Evolutionary conservation across 1,140 invertebrate species (phyloP).

Genomic region (Streblospio benedicti): DNA sequence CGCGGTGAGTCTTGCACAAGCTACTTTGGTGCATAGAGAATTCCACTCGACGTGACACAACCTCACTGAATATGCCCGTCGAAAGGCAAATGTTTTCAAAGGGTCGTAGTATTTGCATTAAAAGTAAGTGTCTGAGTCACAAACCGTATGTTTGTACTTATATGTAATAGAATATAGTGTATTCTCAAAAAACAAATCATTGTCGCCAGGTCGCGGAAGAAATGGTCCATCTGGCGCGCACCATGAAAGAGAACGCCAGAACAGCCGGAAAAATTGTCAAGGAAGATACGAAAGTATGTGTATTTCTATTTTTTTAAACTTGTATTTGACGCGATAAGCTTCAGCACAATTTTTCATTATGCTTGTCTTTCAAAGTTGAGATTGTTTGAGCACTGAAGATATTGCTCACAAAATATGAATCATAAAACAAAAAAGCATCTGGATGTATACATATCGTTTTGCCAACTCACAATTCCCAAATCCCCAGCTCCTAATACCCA

Average conservation of each 20-base stretch:
- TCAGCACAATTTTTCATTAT: no score
- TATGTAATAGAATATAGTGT: no score
- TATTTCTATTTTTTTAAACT: neutral
- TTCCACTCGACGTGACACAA: no score
- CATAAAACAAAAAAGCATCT: neutral
- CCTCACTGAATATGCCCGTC: no score
- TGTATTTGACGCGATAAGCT: neutral
- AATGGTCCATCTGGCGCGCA: conserved; percentile 77
- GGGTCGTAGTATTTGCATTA: no score
- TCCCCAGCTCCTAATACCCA: no score
- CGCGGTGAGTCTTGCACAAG: no score
- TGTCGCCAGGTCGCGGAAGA: conserved; percentile 77
- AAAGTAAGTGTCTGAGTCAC: no score
- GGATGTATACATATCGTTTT: neutral
- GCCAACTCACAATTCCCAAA: neutral
- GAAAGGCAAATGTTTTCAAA: no score
- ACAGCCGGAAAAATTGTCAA: conserved; percentile 76
- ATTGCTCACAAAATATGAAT: neutral
- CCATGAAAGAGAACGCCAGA: conserved; percentile 78
- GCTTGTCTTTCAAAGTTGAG: neutral
- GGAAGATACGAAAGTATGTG: conserved; percentile 67
- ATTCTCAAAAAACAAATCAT: no score
- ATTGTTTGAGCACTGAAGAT: conserved; percentile 5
- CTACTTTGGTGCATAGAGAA: no score
- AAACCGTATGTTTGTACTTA: no score